Base-by-base conservation (phyloP, 2,113 vertebrate species). In the Mus pahari region DNA sequence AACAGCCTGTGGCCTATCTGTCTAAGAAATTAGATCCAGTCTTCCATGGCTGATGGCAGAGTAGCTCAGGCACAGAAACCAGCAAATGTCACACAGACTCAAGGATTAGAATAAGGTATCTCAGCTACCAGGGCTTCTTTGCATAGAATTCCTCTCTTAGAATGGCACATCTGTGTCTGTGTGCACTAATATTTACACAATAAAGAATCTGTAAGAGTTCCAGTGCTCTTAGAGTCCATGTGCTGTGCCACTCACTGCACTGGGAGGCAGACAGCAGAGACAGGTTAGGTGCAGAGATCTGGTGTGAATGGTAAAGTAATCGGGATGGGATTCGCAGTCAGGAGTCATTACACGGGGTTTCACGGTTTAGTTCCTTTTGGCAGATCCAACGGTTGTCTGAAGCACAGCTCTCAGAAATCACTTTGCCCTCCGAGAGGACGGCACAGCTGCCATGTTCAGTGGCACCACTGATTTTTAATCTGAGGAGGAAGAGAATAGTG, bases 371-470 rank as follows among this genome's bases (percentile, higher is more conserved):
- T 50, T 87, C 4, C 33, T 53, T n/a, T n/a, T 87, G 64, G 22
- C 86, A 87, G 48, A 87, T 55, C 45, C 45, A 53, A 0, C 0
- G 4, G 33, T 55, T 71, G 0, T 87, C 66, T 53, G 86, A 53
- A 50, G 0, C 1, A 71, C 86, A 87, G 66, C 0, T 0, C 0
- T 87, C 66, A 28, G 86, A n/a, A 55, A 17, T 0, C 66, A 87
- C 48, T 5, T 6, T 71, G 7, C 5, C 7, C 3, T 5, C 4
- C 17, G 48, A 28, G 12, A 87, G 0, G 22, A 1, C 0, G 0
- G 7, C 86, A 87, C 66, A 87, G 66, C 86, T 87, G 66, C 1
- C 0, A 5, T 1, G 0, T 50, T 6, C 7, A 88, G 22, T 0
- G 5, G 26, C 7, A 1, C 86, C 86, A 1, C 0, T 28, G 7